Evolutionary conservation across 1,140 invertebrate genomes (phyloP).

Genomic region (Ooceraea biroi): DNA sequence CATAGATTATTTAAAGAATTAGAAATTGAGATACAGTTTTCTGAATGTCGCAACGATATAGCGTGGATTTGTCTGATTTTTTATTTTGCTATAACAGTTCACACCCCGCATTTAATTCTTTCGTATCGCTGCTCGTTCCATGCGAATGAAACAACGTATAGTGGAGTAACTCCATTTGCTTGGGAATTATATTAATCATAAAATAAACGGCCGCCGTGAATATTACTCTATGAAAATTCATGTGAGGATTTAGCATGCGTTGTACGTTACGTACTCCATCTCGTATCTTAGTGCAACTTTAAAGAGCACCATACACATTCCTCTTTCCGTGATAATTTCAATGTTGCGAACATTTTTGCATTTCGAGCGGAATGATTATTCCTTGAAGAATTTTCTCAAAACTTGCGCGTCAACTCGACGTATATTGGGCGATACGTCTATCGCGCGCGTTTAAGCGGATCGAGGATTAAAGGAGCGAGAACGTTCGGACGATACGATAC

Average conservation of each 20-base stretch:
- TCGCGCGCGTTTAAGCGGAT: constrained; percentile 11
- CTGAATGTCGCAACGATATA: background rate
- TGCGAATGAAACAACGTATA: constrained; percentile 42
- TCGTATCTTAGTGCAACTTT: constrained; percentile 42
- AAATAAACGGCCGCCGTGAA: constrained; percentile 51
- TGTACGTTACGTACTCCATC: constrained; percentile 5
- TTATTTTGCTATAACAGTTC: constrained; percentile 40
- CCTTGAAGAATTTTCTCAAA: background rate
- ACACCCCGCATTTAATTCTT: constrained; percentile 56
- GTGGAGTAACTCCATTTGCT: constrained; percentile 53
- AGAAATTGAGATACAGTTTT: constrained; percentile 14
- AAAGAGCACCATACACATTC: constrained; percentile 13
- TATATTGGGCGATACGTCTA: background rate
- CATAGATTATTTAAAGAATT: constrained; percentile 14
- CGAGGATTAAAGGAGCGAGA: constrained; percentile 46
- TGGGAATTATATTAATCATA: constrained; percentile 44
- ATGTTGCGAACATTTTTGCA: background rate
- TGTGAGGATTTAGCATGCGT: constrained; percentile 27
- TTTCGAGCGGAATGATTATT: background rate
- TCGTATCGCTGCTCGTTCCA: constrained; percentile 57
- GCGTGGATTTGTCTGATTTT: constrained; percentile 10
- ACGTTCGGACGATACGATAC: constrained; percentile 31
- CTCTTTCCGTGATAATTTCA: constrained; percentile 22
- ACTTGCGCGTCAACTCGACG: background rate
- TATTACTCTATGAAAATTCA: constrained; percentile 59